phyloP scores from a whole-genome alignment of 1,140 invertebrate genomes.

The Zaprionus taronus region DNA sequence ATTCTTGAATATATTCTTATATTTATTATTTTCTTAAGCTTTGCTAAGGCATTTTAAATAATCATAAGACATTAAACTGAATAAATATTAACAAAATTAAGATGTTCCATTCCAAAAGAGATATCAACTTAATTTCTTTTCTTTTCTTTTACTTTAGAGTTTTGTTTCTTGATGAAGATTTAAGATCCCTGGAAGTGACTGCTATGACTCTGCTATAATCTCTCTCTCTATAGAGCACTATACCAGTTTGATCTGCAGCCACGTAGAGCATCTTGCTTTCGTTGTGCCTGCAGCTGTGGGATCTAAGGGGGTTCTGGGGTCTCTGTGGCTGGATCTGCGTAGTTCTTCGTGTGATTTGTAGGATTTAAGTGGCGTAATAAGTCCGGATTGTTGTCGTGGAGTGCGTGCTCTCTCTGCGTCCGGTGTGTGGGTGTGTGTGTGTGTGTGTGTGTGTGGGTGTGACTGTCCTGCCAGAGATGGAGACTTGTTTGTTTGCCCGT shows the following conservation, averaged over 20 bases:
- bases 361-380: slow-evolving; percentile 79
- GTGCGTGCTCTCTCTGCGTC: slow-evolving; percentile 41
- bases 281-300: neutral
- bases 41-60: too few relatives aligned
- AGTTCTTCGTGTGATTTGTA: slow-evolving; percentile 55
- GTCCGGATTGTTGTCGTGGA: slow-evolving; percentile 56
- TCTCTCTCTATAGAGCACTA: neutral
- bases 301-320: neutral
- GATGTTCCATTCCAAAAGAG: too few relatives aligned
- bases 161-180: too few relatives aligned
- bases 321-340: slow-evolving; percentile 1
- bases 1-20: too few relatives aligned
- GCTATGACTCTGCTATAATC: too few relatives aligned
- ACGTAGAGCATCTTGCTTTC: neutral
- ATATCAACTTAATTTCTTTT: too few relatives aligned
- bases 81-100: too few relatives aligned
- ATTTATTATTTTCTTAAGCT: too few relatives aligned
- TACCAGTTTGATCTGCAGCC: neutral
- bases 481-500: slow-evolving; percentile 62
- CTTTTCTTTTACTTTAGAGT: too few relatives aligned
- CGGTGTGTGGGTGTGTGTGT: slow-evolving; percentile 8
- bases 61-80: too few relatives aligned
- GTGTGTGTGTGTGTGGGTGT: neutral
- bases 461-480: neutral
- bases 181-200: too few relatives aligned